Percentiles rank a stretch among this genome's conserved stretches.
Conservation (phyloP, 2,797 vertebrate genomes). For the Urosaurus nigricauda region DNA sequence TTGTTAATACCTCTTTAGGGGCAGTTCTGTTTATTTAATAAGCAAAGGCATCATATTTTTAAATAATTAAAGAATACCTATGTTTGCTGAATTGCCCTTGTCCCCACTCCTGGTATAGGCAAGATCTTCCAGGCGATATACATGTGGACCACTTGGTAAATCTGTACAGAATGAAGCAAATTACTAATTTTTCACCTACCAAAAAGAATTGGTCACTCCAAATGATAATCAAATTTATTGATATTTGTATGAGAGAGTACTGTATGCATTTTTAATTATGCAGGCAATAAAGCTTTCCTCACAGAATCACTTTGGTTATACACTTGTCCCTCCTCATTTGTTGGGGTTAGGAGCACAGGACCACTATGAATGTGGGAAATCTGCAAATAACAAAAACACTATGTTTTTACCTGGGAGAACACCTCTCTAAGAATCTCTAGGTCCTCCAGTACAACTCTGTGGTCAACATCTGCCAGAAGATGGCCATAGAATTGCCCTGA, state of each 20-base stretch:
- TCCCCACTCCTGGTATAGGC: slow-evolving; percentile 89
- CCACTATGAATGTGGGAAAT: too few species aligned
- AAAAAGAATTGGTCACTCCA: not conserved
- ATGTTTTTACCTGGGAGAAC: too few species aligned
- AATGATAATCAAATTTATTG: not conserved
- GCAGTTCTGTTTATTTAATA: not conserved
- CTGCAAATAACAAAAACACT: too few species aligned
- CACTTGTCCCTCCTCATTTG: too few species aligned
- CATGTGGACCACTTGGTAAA: slow-evolving; percentile 84
- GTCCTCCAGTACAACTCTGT: too few species aligned
- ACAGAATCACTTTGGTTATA: slow-evolving; percentile 3
- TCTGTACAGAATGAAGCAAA: slow-evolving; percentile 74
- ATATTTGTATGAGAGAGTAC: not conserved
- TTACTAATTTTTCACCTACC: slow-evolving; percentile 14
- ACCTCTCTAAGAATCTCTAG: too few species aligned
- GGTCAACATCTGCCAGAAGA: too few species aligned
- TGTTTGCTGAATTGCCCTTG: slow-evolving; percentile 89
- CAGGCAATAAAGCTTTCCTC: slow-evolving; percentile 19
- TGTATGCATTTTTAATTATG: not conserved
- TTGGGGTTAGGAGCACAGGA: too few species aligned
- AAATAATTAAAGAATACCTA: slow-evolving; percentile 77
- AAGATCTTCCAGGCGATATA: slow-evolving; percentile 86
- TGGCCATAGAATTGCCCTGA: too few species aligned
- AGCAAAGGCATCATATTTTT: not conserved
- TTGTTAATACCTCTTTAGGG: not conserved